Evolutionary conservation across 1,140 invertebrate species (phyloP), one percentile per base, ranked within the genome.

Genomic region (Lepidurus couesii): DNA sequence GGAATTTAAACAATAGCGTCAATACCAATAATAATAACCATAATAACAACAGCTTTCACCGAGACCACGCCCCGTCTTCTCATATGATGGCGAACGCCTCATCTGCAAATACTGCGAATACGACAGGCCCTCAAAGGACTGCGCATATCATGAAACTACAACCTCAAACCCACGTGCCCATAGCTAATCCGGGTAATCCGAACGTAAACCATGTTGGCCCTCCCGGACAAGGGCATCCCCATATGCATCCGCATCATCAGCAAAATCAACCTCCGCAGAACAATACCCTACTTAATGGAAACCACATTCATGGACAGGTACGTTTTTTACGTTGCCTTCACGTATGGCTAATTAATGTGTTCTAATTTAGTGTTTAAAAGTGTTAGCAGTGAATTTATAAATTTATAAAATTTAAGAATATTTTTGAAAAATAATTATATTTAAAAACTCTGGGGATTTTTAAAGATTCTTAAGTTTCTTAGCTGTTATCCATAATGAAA

Each of bases 91-190:
- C 53, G 16, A 65, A 65, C 53, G 53, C 21, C 53, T 65, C 53
- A 7, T 21, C 53, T n/a, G 53, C 53, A 65, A 65, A 21, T 16
- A 13, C 21, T 21, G 16, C 53, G 21, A 65, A 21, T 16, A 13
- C 21, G 16, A 13, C 53, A 16, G 53, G 53, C 16, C 53, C 53
- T 9, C 53, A 65, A 21, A 65, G 16, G 53, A 65, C 53, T 11
- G 53, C 53, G 53, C 53, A 65, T 21, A 65, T 65, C 53, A 65
- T 65, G 53, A 65, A 65, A 21, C 13, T 65, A 21, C 53, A 65
- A 65, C 53, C 53, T 21, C 53, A 65, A 21, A 65, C 53, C 8
- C 53, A 65, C 6, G 6, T 65, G 21, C 53, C 53, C 21, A 7
- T 13, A 16, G 53, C 16, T 7, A 65, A 65, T 21, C 16, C 53